phyloP scores from a whole-genome alignment of 1,140 invertebrate genomes.

The Palaemon carinicauda region DNA sequence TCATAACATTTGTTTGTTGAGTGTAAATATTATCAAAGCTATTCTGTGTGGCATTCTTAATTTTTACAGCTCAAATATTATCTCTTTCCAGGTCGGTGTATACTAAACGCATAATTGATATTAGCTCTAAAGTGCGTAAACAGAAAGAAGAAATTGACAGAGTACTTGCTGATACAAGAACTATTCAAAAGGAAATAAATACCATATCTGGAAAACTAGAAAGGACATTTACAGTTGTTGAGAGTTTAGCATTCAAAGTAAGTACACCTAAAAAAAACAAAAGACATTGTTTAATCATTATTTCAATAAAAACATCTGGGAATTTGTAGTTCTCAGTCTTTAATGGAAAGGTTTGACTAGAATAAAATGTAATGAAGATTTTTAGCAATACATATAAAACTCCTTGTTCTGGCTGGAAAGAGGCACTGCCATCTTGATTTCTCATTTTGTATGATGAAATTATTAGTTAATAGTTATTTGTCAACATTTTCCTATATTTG shows the following conservation, averaged over 20 bases:
- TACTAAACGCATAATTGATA: conserved; percentile 57
- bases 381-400: too few relatives aligned
- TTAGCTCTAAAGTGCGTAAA: conserved; percentile 53
- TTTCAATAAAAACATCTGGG: too few relatives aligned
- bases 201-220: conserved; percentile 52
- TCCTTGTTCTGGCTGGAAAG: too few relatives aligned
- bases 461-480: too few relatives aligned
- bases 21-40: background rate
- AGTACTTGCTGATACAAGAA: conserved; percentile 33
- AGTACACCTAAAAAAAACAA: background rate
- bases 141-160: conserved; percentile 52
- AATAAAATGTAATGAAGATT: too few relatives aligned
- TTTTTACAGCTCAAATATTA: background rate
- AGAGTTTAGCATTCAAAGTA: conserved; percentile 52
- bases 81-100: conserved; percentile 50
- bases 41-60: background rate
- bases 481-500: too few relatives aligned
- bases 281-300: too few relatives aligned
- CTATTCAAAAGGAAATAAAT: conserved; percentile 57
- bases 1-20: too few relatives aligned
- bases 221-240: conserved; percentile 55
- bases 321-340: too few relatives aligned
- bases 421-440: too few relatives aligned
- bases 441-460: too few relatives aligned
- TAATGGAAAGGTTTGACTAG: too few relatives aligned